These are phyloP conservation scores for Dissostichus mawsoni DNA, from an alignment of 2,113 vertebrate species.

Conservation along the genomic window DNA sequence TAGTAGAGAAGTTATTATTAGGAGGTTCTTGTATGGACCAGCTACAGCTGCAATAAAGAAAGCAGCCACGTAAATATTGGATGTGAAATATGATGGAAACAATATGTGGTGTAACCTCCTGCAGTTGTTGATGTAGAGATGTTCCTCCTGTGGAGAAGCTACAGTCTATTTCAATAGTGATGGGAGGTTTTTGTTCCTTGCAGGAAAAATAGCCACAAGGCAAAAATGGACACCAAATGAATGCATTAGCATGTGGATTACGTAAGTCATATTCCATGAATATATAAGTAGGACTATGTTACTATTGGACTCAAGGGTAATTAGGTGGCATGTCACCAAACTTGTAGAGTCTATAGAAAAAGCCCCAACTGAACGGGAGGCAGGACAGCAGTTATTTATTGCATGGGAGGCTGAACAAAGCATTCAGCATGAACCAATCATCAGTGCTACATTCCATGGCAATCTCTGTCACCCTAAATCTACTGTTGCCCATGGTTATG, in stretches of 20 bases:
- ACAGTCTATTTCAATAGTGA: conserved; percentile 44
- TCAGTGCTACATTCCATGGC: conserved; percentile 13
- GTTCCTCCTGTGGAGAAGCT: conserved; percentile 38
- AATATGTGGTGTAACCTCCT: conserved; percentile 36
- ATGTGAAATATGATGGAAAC: conserved; percentile 26
- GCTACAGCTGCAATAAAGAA: conserved; percentile 40
- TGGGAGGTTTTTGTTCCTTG: conserved; percentile 29
- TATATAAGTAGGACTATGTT: conserved; percentile 55
- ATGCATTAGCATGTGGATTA: conserved; percentile 64
- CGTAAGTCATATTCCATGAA: conserved; percentile 63
- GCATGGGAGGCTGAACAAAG: conserved; percentile 24
- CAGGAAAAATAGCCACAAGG: conserved; percentile 43
- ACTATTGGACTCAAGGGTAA: conserved; percentile 53
- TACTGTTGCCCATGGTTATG: conserved; percentile 24
- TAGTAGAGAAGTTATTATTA: conserved; percentile 38
- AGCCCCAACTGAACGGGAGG: conserved; percentile 15
- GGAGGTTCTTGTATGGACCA: conserved; percentile 17
- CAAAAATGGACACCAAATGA: conserved; percentile 65
- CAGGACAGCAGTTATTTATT: conserved; percentile 37
- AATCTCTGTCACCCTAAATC: conserved; percentile 41
- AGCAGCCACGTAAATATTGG: conserved; percentile 41
- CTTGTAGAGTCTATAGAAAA: conserved; percentile 35
- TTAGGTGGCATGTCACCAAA: conserved; percentile 58
- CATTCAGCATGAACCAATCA: conserved; percentile 21
- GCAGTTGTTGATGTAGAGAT: conserved; percentile 15